Evolutionary conservation across 2,888 invertebrate genomes (phyloP).

Genomic region (Tortricodes alternella): DNA sequence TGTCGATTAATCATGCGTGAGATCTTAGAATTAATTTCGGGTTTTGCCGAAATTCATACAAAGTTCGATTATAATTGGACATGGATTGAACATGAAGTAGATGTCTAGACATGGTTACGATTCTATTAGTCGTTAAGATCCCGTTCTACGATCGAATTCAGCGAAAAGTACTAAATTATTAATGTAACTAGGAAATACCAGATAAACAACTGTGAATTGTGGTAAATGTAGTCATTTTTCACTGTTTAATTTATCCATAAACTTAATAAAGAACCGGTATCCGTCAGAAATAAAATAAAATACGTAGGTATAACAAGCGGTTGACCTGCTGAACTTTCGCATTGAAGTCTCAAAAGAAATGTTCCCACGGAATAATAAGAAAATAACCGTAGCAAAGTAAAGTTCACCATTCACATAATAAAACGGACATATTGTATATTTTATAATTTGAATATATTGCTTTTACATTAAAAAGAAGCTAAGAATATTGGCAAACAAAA

Average conservation of each 20-base stretch:
- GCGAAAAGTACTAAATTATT: not conserved
- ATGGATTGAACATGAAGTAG: not conserved
- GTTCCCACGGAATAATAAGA: conserved; percentile 21
- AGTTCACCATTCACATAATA: too few relatives aligned
- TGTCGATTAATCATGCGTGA: too few relatives aligned
- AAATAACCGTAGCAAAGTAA: conserved; percentile 10
- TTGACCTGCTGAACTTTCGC: conserved; percentile 25
- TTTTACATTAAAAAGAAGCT: too few relatives aligned
- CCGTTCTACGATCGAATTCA: not conserved
- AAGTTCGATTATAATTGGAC: not conserved
- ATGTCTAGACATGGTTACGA: not conserved
- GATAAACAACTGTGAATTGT: not conserved
- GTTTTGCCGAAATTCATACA: not conserved
- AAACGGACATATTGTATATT: too few relatives aligned
- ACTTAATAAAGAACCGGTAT: conserved; percentile 4
- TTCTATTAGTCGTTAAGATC: not conserved
- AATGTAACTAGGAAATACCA: not conserved
- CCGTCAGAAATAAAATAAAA: conserved; percentile 13
- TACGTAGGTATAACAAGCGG: conserved; percentile 9
- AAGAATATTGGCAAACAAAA: too few relatives aligned
- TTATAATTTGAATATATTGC: too few relatives aligned
- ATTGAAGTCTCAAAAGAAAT: conserved; percentile 12
- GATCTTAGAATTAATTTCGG: too few relatives aligned
- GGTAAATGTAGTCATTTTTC: not conserved
- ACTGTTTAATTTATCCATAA: not conserved